Evolutionary conservation across 2,888 invertebrate genomes (phyloP).

Genomic region (Plebejus anna): DNA sequence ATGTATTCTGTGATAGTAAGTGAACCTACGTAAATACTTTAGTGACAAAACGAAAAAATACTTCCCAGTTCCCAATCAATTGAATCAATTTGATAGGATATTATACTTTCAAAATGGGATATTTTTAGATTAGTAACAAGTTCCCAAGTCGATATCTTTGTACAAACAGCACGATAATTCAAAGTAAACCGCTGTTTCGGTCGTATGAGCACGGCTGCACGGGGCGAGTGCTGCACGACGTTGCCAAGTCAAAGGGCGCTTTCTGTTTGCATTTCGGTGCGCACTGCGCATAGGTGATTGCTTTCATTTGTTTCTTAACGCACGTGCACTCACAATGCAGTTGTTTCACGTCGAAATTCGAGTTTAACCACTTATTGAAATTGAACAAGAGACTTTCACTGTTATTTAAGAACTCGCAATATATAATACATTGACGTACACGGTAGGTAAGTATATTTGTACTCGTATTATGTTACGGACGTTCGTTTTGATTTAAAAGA

Average conservation of each 20-base stretch:
- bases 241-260: conserved; percentile 54
- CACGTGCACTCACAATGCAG: conserved; percentile 37
- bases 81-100: neutral
- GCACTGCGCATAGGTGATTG: conserved; percentile 39
- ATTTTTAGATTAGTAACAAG: neutral
- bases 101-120: neutral
- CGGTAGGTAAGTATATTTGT: neutral
- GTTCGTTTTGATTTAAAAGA: neutral
- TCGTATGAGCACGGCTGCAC: neutral
- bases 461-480: conserved; percentile 10
- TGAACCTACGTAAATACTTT: too few species aligned
- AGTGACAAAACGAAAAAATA: too few species aligned
- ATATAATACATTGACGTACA: conserved; percentile 5
- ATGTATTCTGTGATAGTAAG: too few species aligned
- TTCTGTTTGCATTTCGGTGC: conserved; percentile 46
- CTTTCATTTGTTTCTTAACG: conserved; percentile 41
- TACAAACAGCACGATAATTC: neutral
- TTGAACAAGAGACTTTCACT: conserved; percentile 37
- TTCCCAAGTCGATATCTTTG: conserved; percentile 33
- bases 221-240: conserved; percentile 44
- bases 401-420: conserved; percentile 32
- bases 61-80: too few species aligned
- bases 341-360: conserved; percentile 36
- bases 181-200: neutral
- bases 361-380: conserved; percentile 36